phyloP scores from a whole-genome alignment of 2,797 vertebrate genomes.

The Hoplostethus mediterraneus region DNA sequence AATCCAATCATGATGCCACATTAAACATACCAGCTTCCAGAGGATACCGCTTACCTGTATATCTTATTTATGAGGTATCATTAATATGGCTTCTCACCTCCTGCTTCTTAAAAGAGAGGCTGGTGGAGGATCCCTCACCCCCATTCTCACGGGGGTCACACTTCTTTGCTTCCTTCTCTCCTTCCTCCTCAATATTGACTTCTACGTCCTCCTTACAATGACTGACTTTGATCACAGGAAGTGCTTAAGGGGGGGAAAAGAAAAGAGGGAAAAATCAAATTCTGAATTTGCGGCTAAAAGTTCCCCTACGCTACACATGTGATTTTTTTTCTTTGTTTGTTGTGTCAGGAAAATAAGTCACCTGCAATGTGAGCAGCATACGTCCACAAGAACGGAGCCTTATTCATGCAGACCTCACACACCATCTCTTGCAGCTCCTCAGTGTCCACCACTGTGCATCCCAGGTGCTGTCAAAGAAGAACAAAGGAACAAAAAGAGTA shows the following conservation, averaged over 20 bases:
- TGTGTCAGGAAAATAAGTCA: conserved; percentile 51
- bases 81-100: conserved; percentile 58
- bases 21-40: neutral
- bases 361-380: conserved; percentile 89
- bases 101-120: conserved; percentile 33
- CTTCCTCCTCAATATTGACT: conserved; percentile 36
- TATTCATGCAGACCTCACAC: conserved; percentile 93
- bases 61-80: too few relatives aligned
- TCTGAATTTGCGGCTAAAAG: neutral
- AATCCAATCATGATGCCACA: neutral
- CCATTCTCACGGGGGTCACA: conserved; percentile 26
- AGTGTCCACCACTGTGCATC: conserved; percentile 85
- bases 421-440: conserved; percentile 96
- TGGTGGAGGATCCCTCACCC: conserved; percentile 53
- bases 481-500: neutral
- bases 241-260: conserved; percentile 46
- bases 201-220: conserved; percentile 52
- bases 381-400: conserved; percentile 90
- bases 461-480: conserved; percentile 87
- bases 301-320: neutral
- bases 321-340: neutral
- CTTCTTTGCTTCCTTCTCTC: conserved; percentile 27
- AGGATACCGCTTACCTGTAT: neutral
- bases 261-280: neutral
- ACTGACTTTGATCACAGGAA: conserved; percentile 54